Base-by-base conservation (phyloP, 2,888 invertebrate species). In the Polia nebulosa region DNA sequence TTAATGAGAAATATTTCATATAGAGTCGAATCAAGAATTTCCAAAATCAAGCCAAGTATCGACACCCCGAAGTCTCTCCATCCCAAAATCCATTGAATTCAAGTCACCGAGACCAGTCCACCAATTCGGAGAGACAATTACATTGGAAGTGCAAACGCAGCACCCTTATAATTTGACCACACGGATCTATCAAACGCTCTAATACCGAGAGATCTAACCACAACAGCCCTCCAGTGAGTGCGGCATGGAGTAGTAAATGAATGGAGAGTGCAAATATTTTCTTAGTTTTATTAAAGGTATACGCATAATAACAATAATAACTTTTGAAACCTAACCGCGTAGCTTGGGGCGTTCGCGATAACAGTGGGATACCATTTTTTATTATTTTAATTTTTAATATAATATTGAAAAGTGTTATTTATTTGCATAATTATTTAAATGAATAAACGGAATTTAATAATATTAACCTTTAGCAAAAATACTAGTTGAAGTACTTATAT, bases 141-240 rank as follows among this genome's bases (percentile, higher is more conserved):
- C 59, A 63, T 57, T 41, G 47, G 29, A 52, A 81, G 36, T 76
- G 81, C 71, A 53, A 59, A 45, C 36, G 20, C 44, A 27, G 71
- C 49, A 9, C 32, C 63, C 81, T 69, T 76, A 64, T 80, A 76
- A 80, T 80, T 80, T 76, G 63, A 76, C 81, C 63, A 80, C 60
- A 69, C 52, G 39, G 44, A 57, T 49, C 47, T 59, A 44, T 29
- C 56, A 57, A 80, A 57, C 63, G 44, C 27, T 76, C 57, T 45
- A 49, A 76, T 76, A 55, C 62, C 32, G 41, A 69, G 57, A 47
- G 77, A 76, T 76, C 71, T 27, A 45, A 56, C 70, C 63, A 76
- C 71, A 76, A 76, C 61, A 58, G 63, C 57, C 15, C 70, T 60
- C 39, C 29, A 64, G 51, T 47, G 56, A 79, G 3, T 13, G 9